Evolutionary conservation across 2,888 invertebrate species (phyloP).

Genomic region (Cremastobaeus sp.): DNA sequence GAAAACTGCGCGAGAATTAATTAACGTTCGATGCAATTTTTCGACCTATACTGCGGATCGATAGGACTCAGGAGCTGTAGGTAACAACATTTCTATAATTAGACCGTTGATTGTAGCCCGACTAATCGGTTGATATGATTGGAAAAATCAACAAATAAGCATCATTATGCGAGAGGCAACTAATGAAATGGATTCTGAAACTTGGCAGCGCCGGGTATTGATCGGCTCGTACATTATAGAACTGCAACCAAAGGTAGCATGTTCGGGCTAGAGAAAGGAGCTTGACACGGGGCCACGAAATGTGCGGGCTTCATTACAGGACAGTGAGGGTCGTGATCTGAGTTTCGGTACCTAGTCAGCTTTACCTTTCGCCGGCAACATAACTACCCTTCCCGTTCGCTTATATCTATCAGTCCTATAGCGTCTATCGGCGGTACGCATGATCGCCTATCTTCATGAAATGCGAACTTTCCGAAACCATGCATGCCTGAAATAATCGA

Average conservation of each 20-base stretch:
- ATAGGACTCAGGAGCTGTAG: too few relatives aligned
- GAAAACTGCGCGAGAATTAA: too few relatives aligned
- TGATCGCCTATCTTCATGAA: conserved; percentile 66
- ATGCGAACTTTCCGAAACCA: conserved; percentile 35
- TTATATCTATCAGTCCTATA: conserved; percentile 33
- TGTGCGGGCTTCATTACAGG: conserved; percentile 65
- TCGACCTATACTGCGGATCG: too few relatives aligned
- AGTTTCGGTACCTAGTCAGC: conserved; percentile 40
- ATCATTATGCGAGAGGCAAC: conserved; percentile 6
- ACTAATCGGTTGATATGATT: too few relatives aligned
- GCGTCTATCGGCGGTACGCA: conserved; percentile 72
- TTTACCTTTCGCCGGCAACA: conserved; percentile 39
- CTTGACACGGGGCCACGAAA: conserved; percentile 53
- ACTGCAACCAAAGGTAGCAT: conserved; percentile 37
- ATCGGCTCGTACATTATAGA: conserved; percentile 44
- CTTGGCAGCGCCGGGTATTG: conserved; percentile 37
- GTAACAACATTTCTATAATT: too few relatives aligned
- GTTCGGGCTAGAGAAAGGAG: conserved; percentile 41
- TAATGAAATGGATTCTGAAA: conserved; percentile 27
- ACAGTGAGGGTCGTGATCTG: conserved; percentile 61
- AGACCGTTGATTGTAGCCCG: too few relatives aligned
- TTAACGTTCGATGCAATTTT: too few relatives aligned
- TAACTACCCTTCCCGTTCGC: conserved; percentile 31
- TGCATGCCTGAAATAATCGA: conserved; percentile 39
- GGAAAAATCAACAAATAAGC: background rate